phyloP scores from a whole-genome alignment of 2,888 invertebrate genomes.

The Oxycera nigricornis region DNA sequence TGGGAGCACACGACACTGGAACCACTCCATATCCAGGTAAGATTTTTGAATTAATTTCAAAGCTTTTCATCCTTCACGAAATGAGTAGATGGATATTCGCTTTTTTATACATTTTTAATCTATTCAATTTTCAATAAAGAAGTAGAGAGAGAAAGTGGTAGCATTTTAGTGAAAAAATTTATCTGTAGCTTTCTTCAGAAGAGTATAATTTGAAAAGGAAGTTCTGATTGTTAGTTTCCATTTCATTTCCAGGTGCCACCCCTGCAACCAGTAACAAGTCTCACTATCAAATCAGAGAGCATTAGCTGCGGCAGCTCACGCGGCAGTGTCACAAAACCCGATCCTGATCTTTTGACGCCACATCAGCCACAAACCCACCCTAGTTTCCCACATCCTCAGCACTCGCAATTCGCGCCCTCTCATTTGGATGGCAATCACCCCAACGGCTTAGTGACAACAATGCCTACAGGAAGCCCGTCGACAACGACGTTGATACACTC shows the following conservation, averaged over 20 bases:
- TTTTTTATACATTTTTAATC: neutral
- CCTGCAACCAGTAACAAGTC: conserved; percentile 45
- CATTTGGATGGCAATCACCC: conserved; percentile 38
- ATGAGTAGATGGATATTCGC: neutral
- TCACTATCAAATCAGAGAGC: conserved; percentile 49
- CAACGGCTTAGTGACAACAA: conserved; percentile 45
- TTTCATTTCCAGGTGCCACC: conserved; percentile 44
- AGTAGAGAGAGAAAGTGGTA: too few species aligned
- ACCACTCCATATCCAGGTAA: conserved; percentile 50
- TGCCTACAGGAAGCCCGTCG: conserved; percentile 44
- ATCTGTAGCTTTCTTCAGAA: neutral
- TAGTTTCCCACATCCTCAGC: conserved; percentile 31
- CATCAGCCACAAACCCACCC: conserved; percentile 30
- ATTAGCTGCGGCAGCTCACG: conserved; percentile 47
- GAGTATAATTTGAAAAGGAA: neutral
- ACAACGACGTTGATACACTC: conserved; percentile 44
- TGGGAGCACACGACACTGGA: conserved; percentile 49
- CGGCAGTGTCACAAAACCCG: conserved; percentile 23
- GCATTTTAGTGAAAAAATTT: too few species aligned
- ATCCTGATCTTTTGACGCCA: conserved; percentile 43
- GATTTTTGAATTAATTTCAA: neutral
- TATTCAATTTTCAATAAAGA: too few species aligned
- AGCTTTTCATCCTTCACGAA: neutral
- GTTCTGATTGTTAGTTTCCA: neutral
- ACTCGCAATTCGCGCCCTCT: conserved; percentile 33